Conservation (phyloP, 2,797 vertebrate genomes). For the Poeciliopsis paucimaculata region DNA sequence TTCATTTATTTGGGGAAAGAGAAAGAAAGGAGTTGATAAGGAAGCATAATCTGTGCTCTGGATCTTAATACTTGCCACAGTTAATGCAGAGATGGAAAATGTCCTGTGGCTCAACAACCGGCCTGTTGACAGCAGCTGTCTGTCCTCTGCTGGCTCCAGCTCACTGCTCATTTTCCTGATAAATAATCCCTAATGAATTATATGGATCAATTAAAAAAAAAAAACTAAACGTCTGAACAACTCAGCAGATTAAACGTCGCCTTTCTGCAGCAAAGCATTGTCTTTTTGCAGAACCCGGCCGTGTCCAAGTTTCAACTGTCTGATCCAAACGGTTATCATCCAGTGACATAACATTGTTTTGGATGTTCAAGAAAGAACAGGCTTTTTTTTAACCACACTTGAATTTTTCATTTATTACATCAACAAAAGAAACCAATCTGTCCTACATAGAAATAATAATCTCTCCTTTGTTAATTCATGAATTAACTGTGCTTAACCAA, state of each 20-base stretch:
- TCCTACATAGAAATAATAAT: not conserved
- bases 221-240: not conserved
- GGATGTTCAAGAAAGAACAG: not conserved
- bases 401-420: not conserved
- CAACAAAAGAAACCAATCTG: not conserved
- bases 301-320: not conserved
- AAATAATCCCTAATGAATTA: not conserved
- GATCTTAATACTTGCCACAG: constrained; percentile 65
- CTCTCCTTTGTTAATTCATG: not conserved
- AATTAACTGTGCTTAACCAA: not conserved
- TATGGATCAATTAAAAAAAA: not conserved
- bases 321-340: not conserved
- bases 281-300: not conserved
- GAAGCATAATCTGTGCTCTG: constrained; percentile 54
- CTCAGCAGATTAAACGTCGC: not conserved
- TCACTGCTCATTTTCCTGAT: constrained; percentile 2
- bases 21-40: constrained; percentile 59
- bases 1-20: constrained; percentile 61
- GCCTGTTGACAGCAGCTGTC: constrained; percentile 13
- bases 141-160: not conserved
- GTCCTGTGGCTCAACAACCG: constrained; percentile 50
- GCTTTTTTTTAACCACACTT: not conserved
- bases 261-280: not conserved
- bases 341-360: not conserved
- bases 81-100: constrained; percentile 62